phyloP scores from a whole-genome alignment of 2,797 vertebrate genomes.

The Tolypeutes matacus region DNA sequence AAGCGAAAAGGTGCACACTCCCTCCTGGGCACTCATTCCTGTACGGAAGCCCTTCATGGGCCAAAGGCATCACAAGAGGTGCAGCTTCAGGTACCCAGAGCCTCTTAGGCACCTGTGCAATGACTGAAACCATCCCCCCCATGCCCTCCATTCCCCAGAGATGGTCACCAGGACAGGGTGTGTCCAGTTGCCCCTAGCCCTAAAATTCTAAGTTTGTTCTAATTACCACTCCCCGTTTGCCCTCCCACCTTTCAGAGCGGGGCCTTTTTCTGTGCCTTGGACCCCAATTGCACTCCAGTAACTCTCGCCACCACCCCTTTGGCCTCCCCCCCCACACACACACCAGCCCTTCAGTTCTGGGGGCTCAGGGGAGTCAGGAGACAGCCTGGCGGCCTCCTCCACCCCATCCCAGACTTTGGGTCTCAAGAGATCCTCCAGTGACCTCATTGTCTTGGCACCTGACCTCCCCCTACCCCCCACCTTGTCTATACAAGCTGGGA shows the following conservation, averaged over 20 bases:
- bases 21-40: background rate
- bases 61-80: background rate
- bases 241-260: background rate
- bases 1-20: background rate
- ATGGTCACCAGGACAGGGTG: background rate
- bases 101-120: background rate
- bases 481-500: conserved; percentile 73
- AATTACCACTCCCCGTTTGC: background rate
- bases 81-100: background rate
- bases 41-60: background rate
- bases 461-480: conserved; percentile 72
- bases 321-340: background rate
- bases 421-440: conserved; percentile 71
- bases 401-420: conserved; percentile 2
- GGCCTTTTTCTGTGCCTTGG: conserved; percentile 48
- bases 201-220: background rate
- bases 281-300: background rate
- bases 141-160: background rate
- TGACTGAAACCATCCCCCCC: background rate
- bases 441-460: conserved; percentile 76
- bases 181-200: background rate
- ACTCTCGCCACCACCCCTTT: background rate
- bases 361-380: background rate
- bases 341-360: background rate
- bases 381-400: conserved; percentile 45